Evolutionary conservation across 2,888 invertebrate species (phyloP).

Genomic region (Theodoxus fluviatilis): DNA sequence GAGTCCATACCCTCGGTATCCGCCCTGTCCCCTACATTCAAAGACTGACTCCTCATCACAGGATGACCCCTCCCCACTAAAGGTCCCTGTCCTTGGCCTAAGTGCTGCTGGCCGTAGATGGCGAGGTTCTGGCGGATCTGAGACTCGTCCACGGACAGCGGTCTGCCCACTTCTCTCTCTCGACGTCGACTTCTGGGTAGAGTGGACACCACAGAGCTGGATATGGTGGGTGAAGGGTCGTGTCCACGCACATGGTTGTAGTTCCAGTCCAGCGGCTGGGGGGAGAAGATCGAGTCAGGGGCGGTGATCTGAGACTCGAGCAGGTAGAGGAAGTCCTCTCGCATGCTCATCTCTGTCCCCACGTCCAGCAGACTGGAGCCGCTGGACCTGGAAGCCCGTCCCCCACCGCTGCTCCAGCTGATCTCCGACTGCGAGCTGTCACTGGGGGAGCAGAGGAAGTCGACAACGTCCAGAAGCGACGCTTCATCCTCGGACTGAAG

Average conservation of each 20-base stretch:
- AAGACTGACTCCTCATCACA: too few species aligned
- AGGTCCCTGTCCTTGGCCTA: conserved; percentile 29
- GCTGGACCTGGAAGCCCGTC: not conserved
- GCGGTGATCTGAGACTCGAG: conserved; percentile 32
- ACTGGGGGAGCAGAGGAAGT: too few species aligned
- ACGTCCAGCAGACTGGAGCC: too few species aligned
- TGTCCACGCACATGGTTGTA: conserved; percentile 25
- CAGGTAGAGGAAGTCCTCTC: conserved; percentile 36
- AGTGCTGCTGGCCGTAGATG: too few species aligned
- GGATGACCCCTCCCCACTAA: too few species aligned
- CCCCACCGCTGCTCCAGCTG: not conserved
- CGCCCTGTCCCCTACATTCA: too few species aligned
- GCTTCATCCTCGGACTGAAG: too few species aligned
- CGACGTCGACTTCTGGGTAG: conserved; percentile 21
- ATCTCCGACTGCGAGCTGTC: too few species aligned
- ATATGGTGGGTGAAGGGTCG: not conserved
- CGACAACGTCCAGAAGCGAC: too few species aligned
- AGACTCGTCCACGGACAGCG: conserved; percentile 38
- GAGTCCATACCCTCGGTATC: too few species aligned
- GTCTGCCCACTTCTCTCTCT: conserved; percentile 25
- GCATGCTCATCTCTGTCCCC: conserved; percentile 30
- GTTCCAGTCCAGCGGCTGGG: conserved; percentile 28
- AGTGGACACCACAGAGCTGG: conserved; percentile 19
- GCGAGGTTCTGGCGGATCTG: conserved; percentile 29
- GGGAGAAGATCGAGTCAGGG: conserved; percentile 26